Conservation (phyloP, 35 echinoderm and acorn worm genomes). For the Ophiothrix spiculata region DNA sequence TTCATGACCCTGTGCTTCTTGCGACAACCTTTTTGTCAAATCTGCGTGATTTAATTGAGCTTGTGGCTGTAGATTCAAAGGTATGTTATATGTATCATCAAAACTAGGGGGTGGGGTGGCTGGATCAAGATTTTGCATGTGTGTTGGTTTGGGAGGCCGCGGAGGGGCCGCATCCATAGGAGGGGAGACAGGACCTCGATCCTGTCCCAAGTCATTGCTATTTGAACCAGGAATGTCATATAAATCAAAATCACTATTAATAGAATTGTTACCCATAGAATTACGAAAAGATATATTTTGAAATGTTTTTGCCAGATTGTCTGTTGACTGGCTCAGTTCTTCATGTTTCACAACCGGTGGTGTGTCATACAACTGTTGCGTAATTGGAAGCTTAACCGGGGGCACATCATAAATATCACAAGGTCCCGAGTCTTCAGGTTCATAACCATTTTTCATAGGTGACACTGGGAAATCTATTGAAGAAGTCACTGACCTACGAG, state of each 20-base stretch:
- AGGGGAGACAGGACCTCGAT: neutral
- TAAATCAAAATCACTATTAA: slow-evolving; percentile 15
- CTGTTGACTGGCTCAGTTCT: slow-evolving; percentile 21
- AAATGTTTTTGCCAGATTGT: slow-evolving; percentile 30
- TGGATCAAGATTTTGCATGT: neutral
- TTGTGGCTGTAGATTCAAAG: neutral
- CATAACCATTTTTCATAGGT: neutral
- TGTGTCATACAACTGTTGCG: neutral
- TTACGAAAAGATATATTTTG: slow-evolving; percentile 33
- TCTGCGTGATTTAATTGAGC: neutral
- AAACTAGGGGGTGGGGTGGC: slow-evolving; percentile 43
- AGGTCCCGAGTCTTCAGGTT: neutral
- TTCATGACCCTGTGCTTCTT: neutral
- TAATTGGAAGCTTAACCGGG: neutral
- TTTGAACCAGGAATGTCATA: neutral
- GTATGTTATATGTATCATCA: slow-evolving; percentile 43
- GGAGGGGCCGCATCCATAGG: slow-evolving; percentile 9
- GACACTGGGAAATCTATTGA: slow-evolving; percentile 18
- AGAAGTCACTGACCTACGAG: slow-evolving; percentile 4
- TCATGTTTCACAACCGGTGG: slow-evolving; percentile 13
- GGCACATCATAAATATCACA: slow-evolving; percentile 22
- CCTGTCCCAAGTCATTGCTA: slow-evolving; percentile 23
- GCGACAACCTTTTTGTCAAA: neutral
- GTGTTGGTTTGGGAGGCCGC: slow-evolving; percentile 9
- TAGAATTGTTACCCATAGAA: slow-evolving; percentile 7